Conservation (phyloP, 1,140 invertebrate genomes). For the Psilanteris sp. region DNA sequence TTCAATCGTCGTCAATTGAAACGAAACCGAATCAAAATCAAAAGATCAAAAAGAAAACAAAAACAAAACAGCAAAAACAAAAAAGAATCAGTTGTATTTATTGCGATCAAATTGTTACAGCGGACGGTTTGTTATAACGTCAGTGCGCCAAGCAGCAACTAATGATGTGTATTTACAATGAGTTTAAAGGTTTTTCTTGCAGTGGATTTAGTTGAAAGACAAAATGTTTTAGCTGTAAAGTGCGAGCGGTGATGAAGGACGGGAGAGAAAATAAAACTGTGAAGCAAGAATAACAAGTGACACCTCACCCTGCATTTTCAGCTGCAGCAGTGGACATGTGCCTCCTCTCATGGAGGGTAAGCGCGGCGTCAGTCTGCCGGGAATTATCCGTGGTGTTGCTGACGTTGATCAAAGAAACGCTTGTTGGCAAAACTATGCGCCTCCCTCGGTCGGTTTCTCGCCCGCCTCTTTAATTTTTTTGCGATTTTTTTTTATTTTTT, state of each 20-base stretch:
- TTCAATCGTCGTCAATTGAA: no score
- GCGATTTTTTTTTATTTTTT: no score
- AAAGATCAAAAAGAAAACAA: no score
- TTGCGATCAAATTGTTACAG: no score
- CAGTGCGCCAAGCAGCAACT: no score
- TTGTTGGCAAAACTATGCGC: conserved; percentile 44
- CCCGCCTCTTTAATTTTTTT: no score
- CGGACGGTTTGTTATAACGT: no score
- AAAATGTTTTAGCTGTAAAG: background rate
- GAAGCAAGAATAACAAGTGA: conserved; percentile 27
- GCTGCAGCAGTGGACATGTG: conserved; percentile 83
- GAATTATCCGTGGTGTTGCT: conserved; percentile 75
- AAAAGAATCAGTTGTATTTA: no score
- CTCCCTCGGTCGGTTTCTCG: no score
- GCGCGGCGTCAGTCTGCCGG: conserved; percentile 71
- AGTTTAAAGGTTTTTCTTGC: background rate
- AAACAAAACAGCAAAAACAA: no score
- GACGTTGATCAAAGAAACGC: conserved; percentile 60
- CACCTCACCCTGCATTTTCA: conserved; percentile 83
- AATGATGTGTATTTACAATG: background rate
- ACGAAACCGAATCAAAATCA: no score
- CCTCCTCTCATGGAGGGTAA: conserved; percentile 79
- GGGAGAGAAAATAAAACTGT: conserved; percentile 11
- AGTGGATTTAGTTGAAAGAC: no score
- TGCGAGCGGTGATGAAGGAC: background rate